Conservation (phyloP, 2,113 vertebrate genomes). For the Polyodon spathula region DNA sequence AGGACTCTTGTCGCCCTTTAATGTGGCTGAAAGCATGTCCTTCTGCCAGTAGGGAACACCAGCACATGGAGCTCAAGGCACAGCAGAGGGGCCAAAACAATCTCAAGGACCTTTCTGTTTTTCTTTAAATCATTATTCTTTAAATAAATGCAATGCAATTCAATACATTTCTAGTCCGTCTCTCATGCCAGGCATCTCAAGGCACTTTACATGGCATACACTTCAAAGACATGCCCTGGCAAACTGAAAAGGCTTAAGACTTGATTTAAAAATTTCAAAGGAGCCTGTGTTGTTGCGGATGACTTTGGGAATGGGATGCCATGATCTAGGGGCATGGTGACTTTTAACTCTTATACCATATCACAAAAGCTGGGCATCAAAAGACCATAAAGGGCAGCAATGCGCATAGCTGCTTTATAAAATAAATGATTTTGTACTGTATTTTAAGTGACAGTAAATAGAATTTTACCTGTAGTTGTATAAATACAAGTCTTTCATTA, state of each 20-base stretch:
- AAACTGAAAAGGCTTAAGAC: constrained; percentile 44
- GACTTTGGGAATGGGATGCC: constrained; percentile 41
- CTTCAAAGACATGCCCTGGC: constrained; percentile 55
- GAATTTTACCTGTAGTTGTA: too few species aligned
- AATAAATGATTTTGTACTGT: too few species aligned
- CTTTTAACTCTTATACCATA: not conserved
- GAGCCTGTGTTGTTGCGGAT: constrained; percentile 30
- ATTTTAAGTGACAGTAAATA: too few species aligned
- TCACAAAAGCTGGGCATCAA: not conserved
- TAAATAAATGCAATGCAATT: constrained; percentile 39
- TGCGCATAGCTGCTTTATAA: too few species aligned
- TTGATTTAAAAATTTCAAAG: constrained; percentile 43
- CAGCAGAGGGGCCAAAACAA: constrained; percentile 3
- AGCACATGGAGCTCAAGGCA: constrained; percentile 11
- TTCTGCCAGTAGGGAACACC: constrained; percentile 15
- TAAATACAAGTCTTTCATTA: too few species aligned
- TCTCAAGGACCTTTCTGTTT: constrained; percentile 18
- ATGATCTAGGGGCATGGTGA: constrained; percentile 37
- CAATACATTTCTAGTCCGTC: constrained; percentile 30
- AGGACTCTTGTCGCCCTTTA: not conserved
- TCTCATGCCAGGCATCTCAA: constrained; percentile 38
- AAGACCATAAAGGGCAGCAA: too few species aligned
- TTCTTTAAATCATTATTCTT: constrained; percentile 40
- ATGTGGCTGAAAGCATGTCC: not conserved
- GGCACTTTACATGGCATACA: constrained; percentile 42